Base-by-base conservation (phyloP, 92 coral and sea anemone species). In the Zoanthus sansibaricus region DNA sequence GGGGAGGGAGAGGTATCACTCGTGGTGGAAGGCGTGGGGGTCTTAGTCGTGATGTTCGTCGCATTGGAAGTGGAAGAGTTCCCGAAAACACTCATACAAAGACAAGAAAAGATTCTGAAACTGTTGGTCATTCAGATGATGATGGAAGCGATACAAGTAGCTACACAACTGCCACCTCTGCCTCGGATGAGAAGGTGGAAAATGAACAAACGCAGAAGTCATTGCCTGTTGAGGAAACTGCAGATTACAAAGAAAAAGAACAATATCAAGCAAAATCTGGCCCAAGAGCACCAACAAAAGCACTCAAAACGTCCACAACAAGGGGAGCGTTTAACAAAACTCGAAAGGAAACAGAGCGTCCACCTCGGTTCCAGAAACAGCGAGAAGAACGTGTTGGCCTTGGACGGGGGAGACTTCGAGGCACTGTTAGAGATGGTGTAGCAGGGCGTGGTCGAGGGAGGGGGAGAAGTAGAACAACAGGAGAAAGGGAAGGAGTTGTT, bases 311-410 rank as follows among this genome's bases (percentile, higher is more conserved):
- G 25, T 80, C 90, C 37, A 42, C 92, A 67, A 73, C 84, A 62
- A 61, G 79, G 51, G 94, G 95, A 71, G 90, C 89, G 48, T 93
- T 91, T 78, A 87, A 87, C 52, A 90, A 95, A 55, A 79, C 89
- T 37, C 91, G 97, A 37, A 94, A 94, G 71, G 94, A 89, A 73
- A 88, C 91, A 25, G 99, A 96, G 72, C 94, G 93, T 62, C 98
- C 99, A n/a, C 99, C 99, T 0, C 95, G 99, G 75, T 97, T 97
- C 71, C 98, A 93, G 82, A 95, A 92, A 72, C 99, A 97, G 83
- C 98, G 93, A 25, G 98, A 95, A 83, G 98, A 93, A 47, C 78
- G 96, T 84, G 96, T 93, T 4, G 91, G 92, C 66, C 69, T 91
- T 49, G 84, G 95, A 17, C 82, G 98, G 70, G 94, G 98, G 42